Evolutionary conservation across 2,888 invertebrate species (phyloP).

Genomic region (Chouioia cunea): DNA sequence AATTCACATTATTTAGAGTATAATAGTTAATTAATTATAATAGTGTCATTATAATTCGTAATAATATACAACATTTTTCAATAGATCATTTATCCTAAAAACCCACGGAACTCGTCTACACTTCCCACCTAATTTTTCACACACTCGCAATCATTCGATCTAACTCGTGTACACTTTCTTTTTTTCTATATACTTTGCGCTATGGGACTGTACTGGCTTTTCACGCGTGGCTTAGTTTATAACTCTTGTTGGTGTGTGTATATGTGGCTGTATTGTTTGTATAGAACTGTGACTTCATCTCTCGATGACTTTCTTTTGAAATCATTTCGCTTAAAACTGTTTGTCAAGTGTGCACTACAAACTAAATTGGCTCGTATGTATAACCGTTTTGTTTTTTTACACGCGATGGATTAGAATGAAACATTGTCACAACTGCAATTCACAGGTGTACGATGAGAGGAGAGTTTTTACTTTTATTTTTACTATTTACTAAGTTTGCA

Average conservation of each 20-base stretch:
- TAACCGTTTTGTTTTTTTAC: conserved; percentile 49
- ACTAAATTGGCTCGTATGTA: conserved; percentile 55
- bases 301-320: conserved; percentile 23
- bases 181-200: conserved; percentile 45
- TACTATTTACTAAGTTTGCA: background rate
- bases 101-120: conserved; percentile 62
- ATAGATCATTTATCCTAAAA: conserved; percentile 68
- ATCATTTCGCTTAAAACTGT: conserved; percentile 12
- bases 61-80: conserved; percentile 69
- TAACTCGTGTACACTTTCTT: conserved; percentile 39
- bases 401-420: conserved; percentile 48
- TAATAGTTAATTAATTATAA: conserved; percentile 68
- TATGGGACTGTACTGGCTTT: conserved; percentile 63
- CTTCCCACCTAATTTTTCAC: conserved; percentile 43
- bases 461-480: conserved; percentile 33
- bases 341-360: conserved; percentile 47
- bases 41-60: conserved; percentile 69
- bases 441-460: conserved; percentile 30
- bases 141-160: conserved; percentile 18
- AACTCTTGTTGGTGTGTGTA: conserved; percentile 56
- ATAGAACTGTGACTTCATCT: conserved; percentile 34
- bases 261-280: conserved; percentile 44
- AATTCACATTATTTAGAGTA: conserved; percentile 68
- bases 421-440: conserved; percentile 14
- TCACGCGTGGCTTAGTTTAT: conserved; percentile 60